Conservation (phyloP, 2,888 invertebrate species). For the Parelbella ahira region DNA sequence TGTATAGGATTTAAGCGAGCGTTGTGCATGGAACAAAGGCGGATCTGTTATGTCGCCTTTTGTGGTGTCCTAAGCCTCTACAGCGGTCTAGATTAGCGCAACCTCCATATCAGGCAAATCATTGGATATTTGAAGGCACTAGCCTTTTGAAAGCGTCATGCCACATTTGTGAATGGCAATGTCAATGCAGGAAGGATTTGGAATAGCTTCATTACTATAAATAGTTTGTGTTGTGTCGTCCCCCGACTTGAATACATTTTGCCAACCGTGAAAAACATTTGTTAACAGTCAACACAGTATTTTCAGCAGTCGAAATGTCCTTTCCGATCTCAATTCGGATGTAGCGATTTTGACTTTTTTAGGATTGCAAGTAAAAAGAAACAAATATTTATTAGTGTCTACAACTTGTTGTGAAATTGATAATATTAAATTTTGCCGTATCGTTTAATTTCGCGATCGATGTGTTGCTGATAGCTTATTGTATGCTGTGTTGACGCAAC, state of each 20-base stretch:
- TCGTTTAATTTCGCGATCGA: conserved; percentile 3
- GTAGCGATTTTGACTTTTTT: no score
- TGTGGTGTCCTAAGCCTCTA: conserved; percentile 14
- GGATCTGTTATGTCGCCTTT: conserved; percentile 5
- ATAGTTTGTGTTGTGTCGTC: conserved; percentile 73
- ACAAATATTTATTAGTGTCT: conserved; percentile 5
- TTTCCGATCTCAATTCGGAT: no score
- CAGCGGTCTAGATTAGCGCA: conserved; percentile 4
- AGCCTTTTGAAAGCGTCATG: background rate
- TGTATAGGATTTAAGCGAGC: conserved; percentile 24
- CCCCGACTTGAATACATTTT: conserved; percentile 31
- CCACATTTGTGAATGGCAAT: conserved; percentile 1
- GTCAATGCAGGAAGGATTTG: conserved; percentile 21
- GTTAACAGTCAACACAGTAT: conserved; percentile 21
- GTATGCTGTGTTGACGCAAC: conserved; percentile 28
- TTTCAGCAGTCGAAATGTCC: background rate
- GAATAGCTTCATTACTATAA: conserved; percentile 29
- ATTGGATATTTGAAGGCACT: conserved; percentile 6
- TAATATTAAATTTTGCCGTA: conserved; percentile 3
- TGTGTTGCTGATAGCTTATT: conserved; percentile 7
- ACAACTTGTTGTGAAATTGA: conserved; percentile 10
- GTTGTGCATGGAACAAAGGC: conserved; percentile 14
- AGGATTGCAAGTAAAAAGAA: no score
- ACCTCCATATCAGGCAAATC: conserved; percentile 10
- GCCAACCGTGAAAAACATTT: conserved; percentile 17